These are phyloP conservation scores for Caenorhabditis imperialis DNA, from an alignment of 2,888 invertebrate genomes.

Conservation along the genomic window DNA sequence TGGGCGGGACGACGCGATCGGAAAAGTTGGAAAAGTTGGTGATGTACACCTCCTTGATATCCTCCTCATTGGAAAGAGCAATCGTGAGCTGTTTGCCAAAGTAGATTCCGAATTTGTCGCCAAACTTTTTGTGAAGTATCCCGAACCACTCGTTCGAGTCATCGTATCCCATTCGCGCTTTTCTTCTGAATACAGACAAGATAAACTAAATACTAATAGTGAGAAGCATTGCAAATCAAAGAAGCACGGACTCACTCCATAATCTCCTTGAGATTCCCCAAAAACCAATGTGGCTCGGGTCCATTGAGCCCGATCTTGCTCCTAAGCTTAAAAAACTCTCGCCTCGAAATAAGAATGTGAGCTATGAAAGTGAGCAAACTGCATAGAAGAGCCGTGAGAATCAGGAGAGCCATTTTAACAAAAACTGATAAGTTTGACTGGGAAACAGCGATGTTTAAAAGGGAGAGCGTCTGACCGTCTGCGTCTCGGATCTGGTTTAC, in stretches of 20 bases:
- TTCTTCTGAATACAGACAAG: conserved; percentile 27
- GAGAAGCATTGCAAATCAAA: background rate
- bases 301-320: conserved; percentile 51
- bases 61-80: conserved; percentile 59
- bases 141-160: conserved; percentile 35
- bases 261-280: conserved; percentile 55
- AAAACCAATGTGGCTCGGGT: conserved; percentile 50
- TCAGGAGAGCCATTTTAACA: conserved; percentile 17
- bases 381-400: conserved; percentile 1
- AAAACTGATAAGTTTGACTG: too few relatives aligned
- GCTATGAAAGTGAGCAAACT: background rate
- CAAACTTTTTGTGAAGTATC: conserved; percentile 50
- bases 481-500: too few relatives aligned
- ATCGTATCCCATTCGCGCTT: conserved; percentile 39
- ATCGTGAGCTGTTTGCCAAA: conserved; percentile 62
- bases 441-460: too few relatives aligned
- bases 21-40: conserved; percentile 71
- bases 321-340: conserved; percentile 21
- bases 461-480: too few relatives aligned
- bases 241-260: conserved; percentile 16
- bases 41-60: conserved; percentile 70
- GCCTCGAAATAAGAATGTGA: background rate
- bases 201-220: background rate
- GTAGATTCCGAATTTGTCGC: conserved; percentile 60
- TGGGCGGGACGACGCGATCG: conserved; percentile 56